Evolutionary conservation across 2,888 invertebrate species (phyloP).

Genomic region (Drosophila buzzatii): DNA sequence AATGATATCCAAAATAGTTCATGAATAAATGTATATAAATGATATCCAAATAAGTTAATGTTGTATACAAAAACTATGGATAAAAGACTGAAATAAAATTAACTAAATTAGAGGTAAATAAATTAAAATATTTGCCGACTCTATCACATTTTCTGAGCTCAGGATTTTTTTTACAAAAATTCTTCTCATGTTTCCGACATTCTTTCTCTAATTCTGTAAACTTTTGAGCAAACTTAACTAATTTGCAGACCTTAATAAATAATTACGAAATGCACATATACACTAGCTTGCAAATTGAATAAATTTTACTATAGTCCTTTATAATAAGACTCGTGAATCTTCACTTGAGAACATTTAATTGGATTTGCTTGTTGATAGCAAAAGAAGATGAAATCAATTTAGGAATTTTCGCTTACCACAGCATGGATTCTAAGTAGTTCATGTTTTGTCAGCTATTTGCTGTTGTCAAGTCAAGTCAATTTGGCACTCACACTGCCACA

Average conservation of each 20-base stretch:
- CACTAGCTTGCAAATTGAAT: not conserved
- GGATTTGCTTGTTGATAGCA: slow-evolving; percentile 11
- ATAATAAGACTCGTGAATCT: not conserved
- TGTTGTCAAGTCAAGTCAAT: slow-evolving; percentile 11
- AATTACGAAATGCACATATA: too few species aligned
- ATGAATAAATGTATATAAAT: too few species aligned
- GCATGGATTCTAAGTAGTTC: slow-evolving; percentile 81
- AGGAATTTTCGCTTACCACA: slow-evolving; percentile 69
- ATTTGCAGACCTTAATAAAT: not conserved
- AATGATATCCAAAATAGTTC: too few species aligned
- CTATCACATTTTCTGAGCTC: not conserved
- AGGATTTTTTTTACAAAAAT: not conserved
- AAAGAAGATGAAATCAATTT: not conserved
- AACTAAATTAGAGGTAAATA: too few species aligned
- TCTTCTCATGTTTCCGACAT: not conserved
- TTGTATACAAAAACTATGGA: too few species aligned
- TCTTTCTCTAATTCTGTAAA: not conserved
- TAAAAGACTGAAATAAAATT: too few species aligned
- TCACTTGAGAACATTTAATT: slow-evolving; percentile 20
- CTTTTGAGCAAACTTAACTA: not conserved
- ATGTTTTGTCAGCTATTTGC: slow-evolving; percentile 43
- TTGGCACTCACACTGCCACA: not conserved
- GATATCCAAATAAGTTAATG: too few species aligned
- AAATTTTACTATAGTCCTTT: not conserved
- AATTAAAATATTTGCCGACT: not conserved